Evolutionary conservation across 2,888 invertebrate species (phyloP).

Genomic region (Drosophila hamatofila): DNA sequence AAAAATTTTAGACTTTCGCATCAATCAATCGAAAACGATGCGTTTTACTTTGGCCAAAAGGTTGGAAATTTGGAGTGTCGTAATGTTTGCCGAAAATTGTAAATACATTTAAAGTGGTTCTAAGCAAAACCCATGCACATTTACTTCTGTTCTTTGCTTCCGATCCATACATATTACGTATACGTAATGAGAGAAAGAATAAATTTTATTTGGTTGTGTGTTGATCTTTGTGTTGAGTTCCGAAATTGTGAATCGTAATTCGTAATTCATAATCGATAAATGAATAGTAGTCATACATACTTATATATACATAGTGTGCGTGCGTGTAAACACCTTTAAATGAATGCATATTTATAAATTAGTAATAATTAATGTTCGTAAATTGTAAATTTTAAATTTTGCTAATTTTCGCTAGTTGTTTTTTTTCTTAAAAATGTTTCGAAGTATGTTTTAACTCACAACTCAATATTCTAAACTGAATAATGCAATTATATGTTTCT

Average conservation of each 20-base stretch:
- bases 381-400: slow-evolving; percentile 80
- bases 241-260: slow-evolving; percentile 42
- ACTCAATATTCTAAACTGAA: slow-evolving; percentile 61
- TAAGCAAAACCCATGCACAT: slow-evolving; percentile 69
- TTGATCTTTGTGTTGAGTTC: slow-evolving; percentile 43
- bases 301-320: slow-evolving; percentile 67
- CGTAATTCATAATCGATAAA: slow-evolving; percentile 64
- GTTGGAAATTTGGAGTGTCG: slow-evolving; percentile 38
- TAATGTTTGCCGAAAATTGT: slow-evolving; percentile 52
- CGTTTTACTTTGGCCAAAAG: slow-evolving; percentile 30
- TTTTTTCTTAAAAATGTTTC: slow-evolving; percentile 64
- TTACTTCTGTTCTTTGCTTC: slow-evolving; percentile 39
- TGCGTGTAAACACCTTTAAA: slow-evolving; percentile 43
- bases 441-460: slow-evolving; percentile 59
- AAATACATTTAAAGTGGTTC: slow-evolving; percentile 65
- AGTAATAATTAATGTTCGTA: slow-evolving; percentile 54
- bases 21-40: slow-evolving; percentile 71
- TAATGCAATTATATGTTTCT: slow-evolving; percentile 38
- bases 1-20: slow-evolving; percentile 57
- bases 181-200: slow-evolving; percentile 37
- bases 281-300: slow-evolving; percentile 62
- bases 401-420: slow-evolving; percentile 83
- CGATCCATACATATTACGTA: slow-evolving; percentile 27
- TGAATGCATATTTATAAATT: slow-evolving; percentile 55
- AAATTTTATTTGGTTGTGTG: slow-evolving; percentile 17